A percentile compares a stretch with the other conserved stretches of the same genome.
Evolutionary conservation across 2,797 vertebrate genomes (phyloP).

Genomic region (Aselliscus stoliczkanus): DNA sequence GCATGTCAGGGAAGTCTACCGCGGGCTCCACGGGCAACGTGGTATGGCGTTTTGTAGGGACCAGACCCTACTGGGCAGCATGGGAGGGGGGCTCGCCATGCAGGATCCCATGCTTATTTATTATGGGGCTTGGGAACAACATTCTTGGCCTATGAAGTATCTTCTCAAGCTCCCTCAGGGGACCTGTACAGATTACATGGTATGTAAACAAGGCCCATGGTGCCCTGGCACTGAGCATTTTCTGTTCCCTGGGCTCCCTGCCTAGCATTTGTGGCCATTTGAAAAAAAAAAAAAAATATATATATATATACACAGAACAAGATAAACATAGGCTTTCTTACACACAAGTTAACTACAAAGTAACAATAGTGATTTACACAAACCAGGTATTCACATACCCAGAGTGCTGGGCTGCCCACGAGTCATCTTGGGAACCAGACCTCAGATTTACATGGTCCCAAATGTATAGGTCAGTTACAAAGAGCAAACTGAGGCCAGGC

Average conservation of each 20-base stretch:
- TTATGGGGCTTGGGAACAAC: neutral
- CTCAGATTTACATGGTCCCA: neutral
- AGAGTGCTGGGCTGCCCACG: neutral
- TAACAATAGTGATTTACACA: neutral
- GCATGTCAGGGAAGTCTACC: neutral
- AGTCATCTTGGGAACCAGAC: neutral
- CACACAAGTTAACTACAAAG: neutral
- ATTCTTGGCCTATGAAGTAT: neutral
- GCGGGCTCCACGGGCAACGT: fast-evolving
- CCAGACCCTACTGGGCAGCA: neutral
- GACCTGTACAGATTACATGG: neutral
- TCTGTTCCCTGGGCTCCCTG: neutral
- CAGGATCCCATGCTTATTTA: neutral
- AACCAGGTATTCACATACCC: neutral
- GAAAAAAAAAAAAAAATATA: neutral
- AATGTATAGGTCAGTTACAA: fast-evolving
- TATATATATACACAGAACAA: neutral
- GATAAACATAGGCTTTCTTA: neutral
- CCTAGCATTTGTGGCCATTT: neutral
- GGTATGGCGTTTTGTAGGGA: neutral
- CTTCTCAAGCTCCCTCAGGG: neutral
- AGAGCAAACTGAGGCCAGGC: fast-evolving
- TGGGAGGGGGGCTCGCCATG: neutral
- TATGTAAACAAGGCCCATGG: neutral
- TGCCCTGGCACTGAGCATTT: neutral